Evolutionary conservation across 2,888 invertebrate species (phyloP), one percentile per base, ranked within the genome.

Genomic region (Ephialtes manifestator): DNA sequence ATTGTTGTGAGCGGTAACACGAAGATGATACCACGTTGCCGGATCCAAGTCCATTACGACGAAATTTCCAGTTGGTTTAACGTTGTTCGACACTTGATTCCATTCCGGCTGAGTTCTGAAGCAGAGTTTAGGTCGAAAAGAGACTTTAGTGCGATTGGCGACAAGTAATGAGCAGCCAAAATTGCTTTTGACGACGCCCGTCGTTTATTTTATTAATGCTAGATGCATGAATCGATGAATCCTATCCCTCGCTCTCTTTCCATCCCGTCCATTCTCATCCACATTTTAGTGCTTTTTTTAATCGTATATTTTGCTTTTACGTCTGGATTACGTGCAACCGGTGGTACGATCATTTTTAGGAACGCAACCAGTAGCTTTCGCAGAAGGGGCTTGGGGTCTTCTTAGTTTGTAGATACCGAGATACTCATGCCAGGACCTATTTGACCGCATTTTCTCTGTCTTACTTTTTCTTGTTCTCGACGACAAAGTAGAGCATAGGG

Each of bases 51-150:
- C 98, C 94, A 98, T 95, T 10, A 98, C 97, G 18, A 98, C 97
- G 92, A 98, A 98, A 94, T 98, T 98, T 87, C 98, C 97, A 82
- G 97, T 97, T 11, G 98, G 97, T 94, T 98, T 98, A 0, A 98
- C 98, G 93, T 98, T 98, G 93, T 98, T 98, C 11, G 98, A 98
- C 76, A 98, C 98, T 95, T 98, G 98, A 93, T 97, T 98, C 98
- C 98, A 98, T 95, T 98, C 98, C 77, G 96, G 96, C 94, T 97
- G 97, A 86, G 96, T 96, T 94, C 97, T 97, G 91, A 46, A 92
- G 88, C n/a, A 81, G 39, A 70, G 67, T 72, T 24, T 18, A 10
- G n/a, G 39, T 31, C 51, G 65, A 4, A 74, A 70, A 46, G 58
- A 8, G 7, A 75, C 65, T 48, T 51, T 60, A 83, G 35, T 60